Percentiles rank a stretch among this genome's conserved stretches.
Evolutionary conservation across 2,113 vertebrate genomes (phyloP).

Genomic region (Muntiacus muntjak): DNA sequence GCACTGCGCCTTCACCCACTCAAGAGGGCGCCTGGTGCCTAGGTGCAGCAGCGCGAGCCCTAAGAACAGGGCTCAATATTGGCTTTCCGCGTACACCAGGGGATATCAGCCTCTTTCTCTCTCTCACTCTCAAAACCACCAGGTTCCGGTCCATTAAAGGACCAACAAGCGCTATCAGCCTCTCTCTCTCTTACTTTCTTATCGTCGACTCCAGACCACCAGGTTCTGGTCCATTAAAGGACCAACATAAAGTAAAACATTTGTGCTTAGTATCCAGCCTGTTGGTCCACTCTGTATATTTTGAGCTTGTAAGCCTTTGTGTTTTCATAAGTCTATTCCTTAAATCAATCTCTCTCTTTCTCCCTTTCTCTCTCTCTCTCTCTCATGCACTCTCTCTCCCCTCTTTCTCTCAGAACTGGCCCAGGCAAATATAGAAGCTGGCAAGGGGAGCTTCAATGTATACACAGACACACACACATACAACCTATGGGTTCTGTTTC

Average conservation of each 20-base stretch:
- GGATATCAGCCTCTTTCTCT: too few relatives aligned
- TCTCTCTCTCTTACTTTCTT: too few relatives aligned
- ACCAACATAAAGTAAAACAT: background rate
- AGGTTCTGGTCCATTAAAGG: too few relatives aligned
- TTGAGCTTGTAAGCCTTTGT: background rate
- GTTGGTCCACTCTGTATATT: background rate
- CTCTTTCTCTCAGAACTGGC: background rate
- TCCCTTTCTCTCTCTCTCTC: background rate
- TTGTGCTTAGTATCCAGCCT: background rate
- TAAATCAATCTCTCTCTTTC: background rate
- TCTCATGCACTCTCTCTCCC: fast-evolving
- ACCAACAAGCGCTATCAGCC: too few relatives aligned
- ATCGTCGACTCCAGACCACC: too few relatives aligned
- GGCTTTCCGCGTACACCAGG: too few relatives aligned
- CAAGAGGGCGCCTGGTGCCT: too few relatives aligned
- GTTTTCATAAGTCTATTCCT: background rate
- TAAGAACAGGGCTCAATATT: too few relatives aligned
- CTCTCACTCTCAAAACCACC: too few relatives aligned
- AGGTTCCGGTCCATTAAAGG: too few relatives aligned
- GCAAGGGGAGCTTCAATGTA: background rate
- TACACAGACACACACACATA: background rate
- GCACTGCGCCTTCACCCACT: too few relatives aligned
- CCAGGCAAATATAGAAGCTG: background rate
- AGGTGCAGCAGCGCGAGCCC: too few relatives aligned
- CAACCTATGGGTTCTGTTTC: background rate